phyloP scores from a whole-genome alignment of 2,888 invertebrate species.

The Rhodophaea formosa region DNA sequence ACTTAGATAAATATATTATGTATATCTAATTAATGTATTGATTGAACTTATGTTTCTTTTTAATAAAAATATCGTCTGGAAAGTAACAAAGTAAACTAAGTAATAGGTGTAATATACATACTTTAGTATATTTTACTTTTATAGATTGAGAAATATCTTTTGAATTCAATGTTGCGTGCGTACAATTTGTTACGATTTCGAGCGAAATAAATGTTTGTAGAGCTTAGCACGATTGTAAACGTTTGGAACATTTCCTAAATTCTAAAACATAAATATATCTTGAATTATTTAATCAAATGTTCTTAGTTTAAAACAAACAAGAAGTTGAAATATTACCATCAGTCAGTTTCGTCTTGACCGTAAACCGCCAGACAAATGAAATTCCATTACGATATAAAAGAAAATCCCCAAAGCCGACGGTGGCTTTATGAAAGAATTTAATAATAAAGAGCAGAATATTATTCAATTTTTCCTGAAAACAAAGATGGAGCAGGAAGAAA shows the following conservation, averaged over 20 bases:
- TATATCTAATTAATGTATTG: too few species aligned
- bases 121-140: too few species aligned
- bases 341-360: slow-evolving; percentile 41
- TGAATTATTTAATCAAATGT: background rate
- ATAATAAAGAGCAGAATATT: slow-evolving; percentile 75
- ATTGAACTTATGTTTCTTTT: too few species aligned
- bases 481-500: slow-evolving; percentile 73
- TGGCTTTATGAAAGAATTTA: slow-evolving; percentile 75
- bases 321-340: slow-evolving; percentile 38
- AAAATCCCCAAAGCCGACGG: slow-evolving; percentile 67
- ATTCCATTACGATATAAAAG: slow-evolving; percentile 74
- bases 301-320: background rate
- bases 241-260: background rate
- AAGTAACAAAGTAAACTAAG: too few species aligned
- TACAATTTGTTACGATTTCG: slow-evolving; percentile 16
- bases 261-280: background rate
- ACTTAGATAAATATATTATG: too few species aligned
- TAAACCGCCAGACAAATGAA: slow-evolving; percentile 65
- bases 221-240: slow-evolving; percentile 1
- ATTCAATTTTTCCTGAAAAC: slow-evolving; percentile 73
- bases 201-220: slow-evolving; percentile 13
- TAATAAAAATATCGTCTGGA: too few species aligned
- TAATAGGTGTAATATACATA: too few species aligned
- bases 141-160: background rate
- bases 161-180: slow-evolving; percentile 8